phyloP scores from a whole-genome alignment of 2,888 invertebrate genomes.

The Brenthis hecate region DNA sequence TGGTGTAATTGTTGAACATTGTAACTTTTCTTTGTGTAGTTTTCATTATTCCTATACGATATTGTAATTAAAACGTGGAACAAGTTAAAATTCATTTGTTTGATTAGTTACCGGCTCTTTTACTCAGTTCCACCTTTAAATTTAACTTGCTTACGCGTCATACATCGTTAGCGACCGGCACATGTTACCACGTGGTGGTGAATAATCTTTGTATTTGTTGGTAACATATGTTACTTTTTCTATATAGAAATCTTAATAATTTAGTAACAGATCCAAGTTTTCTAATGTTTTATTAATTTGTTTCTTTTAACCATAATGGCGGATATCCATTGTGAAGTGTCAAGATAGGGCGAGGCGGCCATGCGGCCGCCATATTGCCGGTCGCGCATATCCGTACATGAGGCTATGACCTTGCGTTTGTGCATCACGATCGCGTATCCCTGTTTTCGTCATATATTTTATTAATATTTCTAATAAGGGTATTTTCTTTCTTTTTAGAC shows the following conservation, averaged over 20 bases:
- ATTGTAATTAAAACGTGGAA: constrained; percentile 15
- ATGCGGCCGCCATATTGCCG: constrained; percentile 82
- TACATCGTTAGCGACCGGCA: constrained; percentile 71
- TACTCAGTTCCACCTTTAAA: constrained; percentile 49
- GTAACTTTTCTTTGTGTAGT: constrained; percentile 22
- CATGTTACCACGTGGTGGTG: constrained; percentile 77
- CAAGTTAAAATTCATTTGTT: constrained; percentile 39
- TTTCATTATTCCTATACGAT: constrained; percentile 6
- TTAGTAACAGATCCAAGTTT: neutral
- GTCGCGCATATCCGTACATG: constrained; percentile 70
- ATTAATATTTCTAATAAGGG: constrained; percentile 34
- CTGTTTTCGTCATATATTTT: constrained; percentile 43
- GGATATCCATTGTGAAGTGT: constrained; percentile 78
- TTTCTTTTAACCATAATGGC: constrained; percentile 58
- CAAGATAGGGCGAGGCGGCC: constrained; percentile 82
- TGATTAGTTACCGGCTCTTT: constrained; percentile 26
- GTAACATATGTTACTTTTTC: constrained; percentile 19
- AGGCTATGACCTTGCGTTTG: constrained; percentile 75
- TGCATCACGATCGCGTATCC: constrained; percentile 49
- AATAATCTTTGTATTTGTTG: constrained; percentile 48
- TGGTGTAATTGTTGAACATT: constrained; percentile 38
- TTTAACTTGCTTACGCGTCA: constrained; percentile 77
- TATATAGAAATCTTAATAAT: neutral
- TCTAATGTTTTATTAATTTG: constrained; percentile 17
- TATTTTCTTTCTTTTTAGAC: constrained; percentile 70